A percentile compares a stretch with the other conserved stretches of the same genome.
phyloP scores from a whole-genome alignment of 1,140 invertebrate species.

The Bilobella aurantiaca region DNA sequence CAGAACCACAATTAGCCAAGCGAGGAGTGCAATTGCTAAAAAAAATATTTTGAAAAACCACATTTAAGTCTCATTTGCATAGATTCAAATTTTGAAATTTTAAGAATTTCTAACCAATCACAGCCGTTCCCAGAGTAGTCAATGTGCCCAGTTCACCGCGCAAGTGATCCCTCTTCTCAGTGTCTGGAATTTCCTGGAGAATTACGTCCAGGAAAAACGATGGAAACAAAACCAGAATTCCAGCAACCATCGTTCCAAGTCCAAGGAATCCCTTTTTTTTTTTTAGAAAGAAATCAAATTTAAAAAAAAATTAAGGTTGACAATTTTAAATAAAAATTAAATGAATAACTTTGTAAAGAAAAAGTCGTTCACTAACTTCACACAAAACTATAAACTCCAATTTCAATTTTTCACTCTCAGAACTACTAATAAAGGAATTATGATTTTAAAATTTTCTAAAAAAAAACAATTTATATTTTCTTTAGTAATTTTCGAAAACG shows the following conservation, averaged over 20 bases:
- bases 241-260: background rate
- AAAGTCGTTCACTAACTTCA: no score
- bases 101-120: background rate
- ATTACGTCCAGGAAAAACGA: background rate
- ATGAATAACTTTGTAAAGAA: no score
- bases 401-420: no score
- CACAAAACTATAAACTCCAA: no score
- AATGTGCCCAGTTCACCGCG: background rate
- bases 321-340: no score
- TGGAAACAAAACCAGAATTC: background rate
- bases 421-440: no score
- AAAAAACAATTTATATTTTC: background rate
- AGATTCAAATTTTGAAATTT: background rate
- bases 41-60: background rate
- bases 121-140: background rate
- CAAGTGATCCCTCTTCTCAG: background rate
- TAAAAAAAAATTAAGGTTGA: no score
- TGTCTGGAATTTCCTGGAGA: background rate
- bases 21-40: background rate
- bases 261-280: constrained; percentile 4
- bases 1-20: background rate
- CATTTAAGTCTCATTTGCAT: background rate
- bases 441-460: no score
- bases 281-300: no score
- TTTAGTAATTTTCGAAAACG: no score